Evolutionary conservation across 2,888 invertebrate genomes (phyloP).

Genomic region (Autographa gamma): DNA sequence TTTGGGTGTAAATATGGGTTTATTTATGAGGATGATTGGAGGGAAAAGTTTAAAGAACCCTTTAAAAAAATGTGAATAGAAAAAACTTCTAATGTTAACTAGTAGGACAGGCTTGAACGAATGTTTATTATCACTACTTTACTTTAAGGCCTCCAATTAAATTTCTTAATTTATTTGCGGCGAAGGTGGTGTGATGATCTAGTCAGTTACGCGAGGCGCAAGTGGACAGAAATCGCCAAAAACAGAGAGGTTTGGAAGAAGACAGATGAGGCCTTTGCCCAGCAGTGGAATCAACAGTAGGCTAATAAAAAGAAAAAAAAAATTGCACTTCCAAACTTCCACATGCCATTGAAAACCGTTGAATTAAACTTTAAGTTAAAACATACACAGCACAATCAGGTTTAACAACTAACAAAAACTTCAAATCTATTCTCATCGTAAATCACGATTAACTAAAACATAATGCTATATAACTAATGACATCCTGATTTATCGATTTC

Average conservation of each 20-base stretch:
- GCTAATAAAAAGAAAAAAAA: too few species aligned
- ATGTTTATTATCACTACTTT: not conserved
- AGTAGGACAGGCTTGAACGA: not conserved
- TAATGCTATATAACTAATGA: conserved; percentile 46
- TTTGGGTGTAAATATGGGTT: conserved; percentile 57
- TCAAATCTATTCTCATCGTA: conserved; percentile 32
- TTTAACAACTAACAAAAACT: conserved; percentile 7
- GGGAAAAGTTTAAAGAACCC: conserved; percentile 23
- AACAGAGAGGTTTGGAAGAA: too few species aligned
- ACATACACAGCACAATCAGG: not conserved
- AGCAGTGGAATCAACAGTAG: too few species aligned
- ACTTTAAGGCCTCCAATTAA: too few species aligned
- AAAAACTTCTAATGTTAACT: not conserved
- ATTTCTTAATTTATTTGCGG: too few species aligned
- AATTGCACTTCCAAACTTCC: not conserved
- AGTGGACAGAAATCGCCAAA: too few species aligned
- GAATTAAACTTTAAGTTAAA: not conserved
- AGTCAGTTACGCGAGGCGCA: too few species aligned
- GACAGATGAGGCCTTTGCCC: too few species aligned
- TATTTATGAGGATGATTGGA: conserved; percentile 51
- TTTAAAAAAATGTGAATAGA: conserved; percentile 26
- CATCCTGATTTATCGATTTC: conserved; percentile 49
- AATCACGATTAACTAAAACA: conserved; percentile 42
- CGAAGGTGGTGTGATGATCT: too few species aligned
- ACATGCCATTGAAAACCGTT: conserved; percentile 7